These are phyloP conservation scores for Pangasius mekongensis DNA, from an alignment of 2,797 vertebrate species.

Conservation along the genomic window DNA sequence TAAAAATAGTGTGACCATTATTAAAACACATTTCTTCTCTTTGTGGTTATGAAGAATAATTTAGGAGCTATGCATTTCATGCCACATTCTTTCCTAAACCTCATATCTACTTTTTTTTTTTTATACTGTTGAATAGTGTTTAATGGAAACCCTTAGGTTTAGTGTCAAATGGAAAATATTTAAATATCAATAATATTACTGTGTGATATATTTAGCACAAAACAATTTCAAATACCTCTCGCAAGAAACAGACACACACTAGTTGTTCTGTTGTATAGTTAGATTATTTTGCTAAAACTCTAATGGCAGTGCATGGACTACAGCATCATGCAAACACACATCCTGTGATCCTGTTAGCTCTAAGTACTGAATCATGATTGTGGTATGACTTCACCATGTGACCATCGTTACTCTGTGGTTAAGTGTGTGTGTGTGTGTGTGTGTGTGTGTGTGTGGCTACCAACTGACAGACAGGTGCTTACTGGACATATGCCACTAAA, in stretches of 20 bases:
- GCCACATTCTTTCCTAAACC: constrained; percentile 65
- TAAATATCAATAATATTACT: constrained; percentile 36
- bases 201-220: constrained; percentile 4
- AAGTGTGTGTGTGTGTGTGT: not conserved
- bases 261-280: not conserved
- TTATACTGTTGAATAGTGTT: constrained; percentile 38
- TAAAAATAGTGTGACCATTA: not conserved
- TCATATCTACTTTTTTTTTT: constrained; percentile 34
- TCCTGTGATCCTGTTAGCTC: not conserved
- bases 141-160: constrained; percentile 51
- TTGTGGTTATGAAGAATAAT: constrained; percentile 9
- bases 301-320: not conserved
- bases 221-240: not conserved
- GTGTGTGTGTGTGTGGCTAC: not conserved
- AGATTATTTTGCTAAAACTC: not conserved
- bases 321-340: not conserved
- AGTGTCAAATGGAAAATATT: constrained; percentile 36
- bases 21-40: not conserved
- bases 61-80: not conserved
- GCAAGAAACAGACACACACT: not conserved
- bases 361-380: not conserved
- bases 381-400: constrained; percentile 2
- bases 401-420: constrained; percentile 9
- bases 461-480: constrained; percentile 41
- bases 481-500: constrained; percentile 12